Evolutionary conservation across 2,797 vertebrate species (phyloP).

Genomic region (Falco novaeseelandiae): DNA sequence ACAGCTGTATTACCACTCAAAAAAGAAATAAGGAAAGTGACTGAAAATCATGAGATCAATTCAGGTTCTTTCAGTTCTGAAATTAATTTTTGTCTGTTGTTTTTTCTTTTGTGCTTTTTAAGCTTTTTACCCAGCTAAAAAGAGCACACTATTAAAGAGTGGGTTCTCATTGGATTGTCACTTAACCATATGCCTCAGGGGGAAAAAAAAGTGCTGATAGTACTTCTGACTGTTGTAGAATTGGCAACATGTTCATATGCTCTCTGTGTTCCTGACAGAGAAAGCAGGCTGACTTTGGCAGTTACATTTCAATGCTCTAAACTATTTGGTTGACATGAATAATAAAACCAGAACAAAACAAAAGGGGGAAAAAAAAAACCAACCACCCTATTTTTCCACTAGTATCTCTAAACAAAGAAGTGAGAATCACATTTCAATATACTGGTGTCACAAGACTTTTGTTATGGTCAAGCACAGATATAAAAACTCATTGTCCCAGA

Average conservation of each 20-base stretch:
- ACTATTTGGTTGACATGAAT: background rate
- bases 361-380: accelerated
- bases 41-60: background rate
- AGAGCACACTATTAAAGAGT: background rate
- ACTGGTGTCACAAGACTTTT: background rate
- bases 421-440: background rate
- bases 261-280: background rate
- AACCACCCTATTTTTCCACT: background rate
- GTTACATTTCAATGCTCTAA: background rate
- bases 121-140: background rate
- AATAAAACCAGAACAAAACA: background rate
- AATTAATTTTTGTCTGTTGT: background rate
- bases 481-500: background rate
- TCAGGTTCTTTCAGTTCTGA: background rate
- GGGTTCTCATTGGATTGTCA: background rate
- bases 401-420: background rate
- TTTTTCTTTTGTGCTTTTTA: background rate
- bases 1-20: background rate
- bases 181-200: background rate
- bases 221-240: background rate
- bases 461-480: background rate
- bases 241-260: background rate
- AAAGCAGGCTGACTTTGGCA: background rate
- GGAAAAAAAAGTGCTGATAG: background rate
- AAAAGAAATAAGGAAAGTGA: background rate